Base-by-base conservation (phyloP, 2,888 invertebrate genomes). In the Nemapogon koenigi region DNA sequence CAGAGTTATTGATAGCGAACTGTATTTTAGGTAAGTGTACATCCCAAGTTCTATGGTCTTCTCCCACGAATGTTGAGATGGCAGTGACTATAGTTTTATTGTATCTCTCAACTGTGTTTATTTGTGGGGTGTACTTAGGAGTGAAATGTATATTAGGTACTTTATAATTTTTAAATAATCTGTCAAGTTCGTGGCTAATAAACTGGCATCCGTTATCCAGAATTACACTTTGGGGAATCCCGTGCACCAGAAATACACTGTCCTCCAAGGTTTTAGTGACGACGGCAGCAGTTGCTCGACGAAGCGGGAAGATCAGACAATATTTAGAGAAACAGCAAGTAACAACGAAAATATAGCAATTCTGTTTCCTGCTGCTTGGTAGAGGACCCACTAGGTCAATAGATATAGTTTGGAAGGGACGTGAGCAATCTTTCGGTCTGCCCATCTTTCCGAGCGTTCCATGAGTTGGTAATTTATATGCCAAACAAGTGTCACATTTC, bases 241-340 rank as follows among this genome's bases (percentile, higher is more conserved):
- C 56, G 19, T 53, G 53, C 0, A 52, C 38, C 0, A 54, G 16
- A 18, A 55, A 50, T 3, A 55, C 45, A 1, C 29, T 8, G 3
- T 53, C 41, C 31, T 52, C 51, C 1, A 47, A n/a, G 13, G 37
- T 37, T 18, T 39, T 41, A 2, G 14, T 6, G 1, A 49, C 35
- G 4, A 36, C 22, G 0, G 38, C 30, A 27, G 46, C 25, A 10
- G 44, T 48, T 6, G 38, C 42, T 16, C 29, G 19, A 1, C 35
- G 14, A 2, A 44, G 13, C 8, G 40, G 44, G 7, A 45, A 47
- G 7, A 41, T 16, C 3, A 40, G 31, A 27, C 43, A 43, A 17
- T 42, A 45, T 32, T 46, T 48, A n/a, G 42, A 41, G 31, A 48
- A 48, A 39, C 45, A 47, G 33, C 46, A 47, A 16, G 41, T 40